Base-by-base conservation (phyloP, 1,140 invertebrate species). In the Neodiprion pinetum region DNA sequence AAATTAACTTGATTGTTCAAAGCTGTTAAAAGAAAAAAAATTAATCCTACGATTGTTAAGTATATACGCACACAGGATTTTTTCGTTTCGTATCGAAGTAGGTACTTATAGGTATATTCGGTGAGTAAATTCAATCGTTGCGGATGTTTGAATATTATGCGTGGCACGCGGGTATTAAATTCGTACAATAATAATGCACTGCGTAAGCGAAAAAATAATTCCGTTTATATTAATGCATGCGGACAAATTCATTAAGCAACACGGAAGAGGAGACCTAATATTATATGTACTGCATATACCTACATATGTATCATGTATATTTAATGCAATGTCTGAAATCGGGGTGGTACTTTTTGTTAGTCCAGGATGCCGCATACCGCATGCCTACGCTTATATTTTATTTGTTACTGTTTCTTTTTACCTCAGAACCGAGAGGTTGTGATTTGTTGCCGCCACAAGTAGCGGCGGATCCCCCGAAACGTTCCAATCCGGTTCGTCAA, bases 401-500 rank as follows among this genome's bases (percentile, higher is more conserved):
- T 61, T 9, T 61, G 53, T 61, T 40, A 40, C 28, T 40, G 5
- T 61, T 61, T 61, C 3, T 70, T 72, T 76, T 80, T 80, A 87
- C 86, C 83, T 85, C 68, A 88, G 79, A 67, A 88, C 78, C 70
- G 81, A 77, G 67, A 86, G 76, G 80, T 80, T 83, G 76, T 84
- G 85, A 79, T 81, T 82, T 61, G 84, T 83, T 21, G 86, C 86
- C 21, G 87, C 86, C 53, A 85, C 83, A 70, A 88, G 78, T 71
- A 89, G 73, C 65, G 87, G 87, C 74, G 87, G 83, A 83, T 88
- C 86, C 61, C 87, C 87, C 71, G 82, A 86, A 71, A 84, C 82
- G 75, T 85, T 84, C 86, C 86, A 88, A 83, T 88, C 85, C 73
- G 86, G 86, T 81, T 88, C 85, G 79, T 89, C 82, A 69, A 83